Conservation (phyloP, 35 echinoderm and acorn worm species). For the Lytechinus variegatus region DNA sequence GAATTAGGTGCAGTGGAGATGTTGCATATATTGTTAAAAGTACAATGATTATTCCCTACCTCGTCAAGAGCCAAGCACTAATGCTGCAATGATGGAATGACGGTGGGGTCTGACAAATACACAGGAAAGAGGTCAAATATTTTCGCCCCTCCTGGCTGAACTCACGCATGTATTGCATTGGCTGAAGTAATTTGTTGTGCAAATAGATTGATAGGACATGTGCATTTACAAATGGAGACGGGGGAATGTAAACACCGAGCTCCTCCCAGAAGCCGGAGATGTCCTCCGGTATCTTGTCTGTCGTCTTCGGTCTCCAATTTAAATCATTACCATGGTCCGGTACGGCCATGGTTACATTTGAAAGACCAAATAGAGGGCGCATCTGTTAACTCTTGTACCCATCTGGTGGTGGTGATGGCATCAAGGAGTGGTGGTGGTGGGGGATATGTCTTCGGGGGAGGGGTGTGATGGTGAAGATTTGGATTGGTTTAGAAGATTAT, state of each 20-base stretch:
- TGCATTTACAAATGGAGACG: background rate
- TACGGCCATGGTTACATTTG: slow-evolving; percentile 28
- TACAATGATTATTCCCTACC: background rate
- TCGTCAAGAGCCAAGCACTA: background rate
- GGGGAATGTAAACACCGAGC: background rate
- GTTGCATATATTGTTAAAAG: background rate
- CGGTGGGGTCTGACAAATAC: background rate
- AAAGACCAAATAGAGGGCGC: background rate
- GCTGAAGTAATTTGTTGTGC: slow-evolving; percentile 3
- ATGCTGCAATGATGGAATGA: background rate
- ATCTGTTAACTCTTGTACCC: slow-evolving; percentile 20
- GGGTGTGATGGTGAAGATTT: background rate
- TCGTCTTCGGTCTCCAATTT: slow-evolving; percentile 18
- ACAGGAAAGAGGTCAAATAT: slow-evolving; percentile 8
- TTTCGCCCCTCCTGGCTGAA: background rate
- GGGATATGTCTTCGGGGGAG: background rate
- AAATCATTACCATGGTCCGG: slow-evolving; percentile 29
- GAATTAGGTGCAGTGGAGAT: background rate
- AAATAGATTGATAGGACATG: slow-evolving; percentile 19
- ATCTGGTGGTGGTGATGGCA: background rate
- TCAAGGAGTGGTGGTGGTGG: background rate
- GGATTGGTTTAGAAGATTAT: background rate
- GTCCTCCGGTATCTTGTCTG: slow-evolving; percentile 16
- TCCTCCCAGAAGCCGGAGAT: background rate
- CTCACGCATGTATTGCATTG: background rate